A percentile compares a stretch with the other conserved stretches of the same genome.
Evolutionary conservation across 1,140 invertebrate genomes (phyloP).

Genomic region (Bradysia coprophila): DNA sequence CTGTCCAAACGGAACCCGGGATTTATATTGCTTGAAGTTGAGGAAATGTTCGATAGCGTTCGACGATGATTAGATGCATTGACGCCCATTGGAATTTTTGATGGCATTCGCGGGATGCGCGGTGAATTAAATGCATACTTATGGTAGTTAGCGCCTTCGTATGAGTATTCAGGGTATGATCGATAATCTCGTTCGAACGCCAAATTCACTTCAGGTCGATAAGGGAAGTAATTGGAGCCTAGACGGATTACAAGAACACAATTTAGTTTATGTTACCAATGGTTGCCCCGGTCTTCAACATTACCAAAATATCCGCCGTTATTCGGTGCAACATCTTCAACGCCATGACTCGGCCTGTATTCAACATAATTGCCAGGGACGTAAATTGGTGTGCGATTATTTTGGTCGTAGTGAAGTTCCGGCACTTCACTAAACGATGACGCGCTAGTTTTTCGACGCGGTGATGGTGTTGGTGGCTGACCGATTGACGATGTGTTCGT

Average conservation of each 20-base stretch:
- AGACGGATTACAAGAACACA: too few relatives aligned
- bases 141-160: conserved; percentile 20
- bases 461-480: conserved; percentile 46
- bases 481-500: conserved; percentile 16
- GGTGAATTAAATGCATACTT: conserved; percentile 6
- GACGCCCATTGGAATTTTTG: conserved; percentile 23
- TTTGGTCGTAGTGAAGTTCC: background rate
- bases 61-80: conserved; percentile 16
- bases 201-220: conserved; percentile 18
- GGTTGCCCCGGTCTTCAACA: too few relatives aligned
- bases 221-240: conserved; percentile 22
- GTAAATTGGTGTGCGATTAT: conserved; percentile 33
- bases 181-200: conserved; percentile 20
- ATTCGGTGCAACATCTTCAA: background rate
- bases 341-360: background rate
- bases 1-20: conserved; percentile 44
- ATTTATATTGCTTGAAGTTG: conserved; percentile 26
- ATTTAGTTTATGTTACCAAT: too few relatives aligned
- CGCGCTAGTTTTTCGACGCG: conserved; percentile 44
- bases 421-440: conserved; percentile 19
- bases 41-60: conserved; percentile 18
- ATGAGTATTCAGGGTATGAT: conserved; percentile 20
- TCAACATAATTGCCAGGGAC: conserved; percentile 21
- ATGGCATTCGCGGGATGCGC: conserved; percentile 13
- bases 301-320: conserved; percentile 17